Evolutionary conservation across 2,797 vertebrate species (phyloP).

Genomic region (Sebastes steindachneri): DNA sequence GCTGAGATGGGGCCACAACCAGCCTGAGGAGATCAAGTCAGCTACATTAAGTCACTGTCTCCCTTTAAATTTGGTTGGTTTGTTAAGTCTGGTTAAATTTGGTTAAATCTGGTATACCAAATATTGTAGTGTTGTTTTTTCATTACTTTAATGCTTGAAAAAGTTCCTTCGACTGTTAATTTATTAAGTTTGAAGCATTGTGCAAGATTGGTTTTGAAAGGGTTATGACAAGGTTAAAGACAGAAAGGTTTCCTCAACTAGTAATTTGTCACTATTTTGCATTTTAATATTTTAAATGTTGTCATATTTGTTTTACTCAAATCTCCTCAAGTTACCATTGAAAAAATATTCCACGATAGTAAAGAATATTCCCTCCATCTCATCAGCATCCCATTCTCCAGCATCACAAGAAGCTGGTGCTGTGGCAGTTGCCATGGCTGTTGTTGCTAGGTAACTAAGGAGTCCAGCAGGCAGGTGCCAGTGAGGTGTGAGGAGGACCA

Average conservation of each 20-base stretch:
- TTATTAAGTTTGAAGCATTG: background rate
- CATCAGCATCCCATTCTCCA: background rate
- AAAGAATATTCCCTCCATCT: background rate
- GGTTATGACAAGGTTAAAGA: background rate
- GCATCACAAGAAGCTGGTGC: slow-evolving; percentile 14
- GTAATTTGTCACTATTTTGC: background rate
- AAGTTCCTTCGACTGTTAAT: background rate
- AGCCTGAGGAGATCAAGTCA: background rate
- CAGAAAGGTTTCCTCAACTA: background rate
- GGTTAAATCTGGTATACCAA: background rate
- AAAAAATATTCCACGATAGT: background rate
- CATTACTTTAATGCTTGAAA: background rate
- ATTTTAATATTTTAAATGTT: background rate
- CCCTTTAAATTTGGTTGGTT: background rate
- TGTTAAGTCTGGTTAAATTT: background rate
- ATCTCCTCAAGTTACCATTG: background rate
- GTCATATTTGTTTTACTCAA: background rate
- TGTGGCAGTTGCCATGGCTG: slow-evolving; percentile 54
- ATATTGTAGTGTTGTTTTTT: background rate
- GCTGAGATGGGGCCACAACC: background rate
- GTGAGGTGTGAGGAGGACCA: slow-evolving; percentile 8
- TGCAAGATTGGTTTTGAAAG: background rate
- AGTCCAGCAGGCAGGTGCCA: slow-evolving; percentile 26
- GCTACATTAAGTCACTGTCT: background rate
- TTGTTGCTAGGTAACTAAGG: slow-evolving; percentile 66